Evolutionary conservation across 2,888 invertebrate species (phyloP), one percentile per base, ranked within the genome.

Genomic region (Sminthurides aquaticus): DNA sequence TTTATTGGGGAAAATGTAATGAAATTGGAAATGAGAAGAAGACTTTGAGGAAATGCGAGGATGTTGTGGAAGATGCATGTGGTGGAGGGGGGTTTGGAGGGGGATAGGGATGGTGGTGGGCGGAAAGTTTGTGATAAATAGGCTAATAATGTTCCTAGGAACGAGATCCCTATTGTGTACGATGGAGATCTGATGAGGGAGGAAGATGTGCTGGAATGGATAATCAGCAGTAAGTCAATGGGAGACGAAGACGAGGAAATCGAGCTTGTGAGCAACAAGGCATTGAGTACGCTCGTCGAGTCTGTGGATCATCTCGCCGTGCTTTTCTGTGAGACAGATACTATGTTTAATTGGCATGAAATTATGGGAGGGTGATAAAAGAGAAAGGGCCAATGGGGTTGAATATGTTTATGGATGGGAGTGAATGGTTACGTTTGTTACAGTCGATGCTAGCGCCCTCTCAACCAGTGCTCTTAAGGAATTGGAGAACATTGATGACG

Each of bases 111-210:
- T n/a, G n/a, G n/a, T n/a, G n/a, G n/a, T n/a, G 43, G 43, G 15
- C 5, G 43, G 43, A 34, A 5, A 34, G 43, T 34, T 34, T 34
- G 8, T 52, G 52, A 52, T 20, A 52, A 52, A 52, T 52, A 52
- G 52, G 11, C 20, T 15, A 5, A 52, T 52, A 20, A 20, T 52
- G 52, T 20, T 52, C 8, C 5, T 43, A 85, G 93, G 78, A 91
- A 92, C 81, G 89, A 92, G 82, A 92, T 91, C 79, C 94, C 94
- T 74, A 90, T 94, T 79, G 90, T 94, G 78, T 95, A 91, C 80
- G 91, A 93, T 85, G 89, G 89, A 78, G 92, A 94, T 81, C 80
- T 94, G 71, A 90, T 89, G 72, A 87, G 85, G 76, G 94, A 94
- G 80, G 92, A 93, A 79, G 91, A 92, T 78, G 94, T 94, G 49